Base-by-base conservation (phyloP, 2,888 invertebrate genomes). In the Pyrochroa serraticornis region DNA sequence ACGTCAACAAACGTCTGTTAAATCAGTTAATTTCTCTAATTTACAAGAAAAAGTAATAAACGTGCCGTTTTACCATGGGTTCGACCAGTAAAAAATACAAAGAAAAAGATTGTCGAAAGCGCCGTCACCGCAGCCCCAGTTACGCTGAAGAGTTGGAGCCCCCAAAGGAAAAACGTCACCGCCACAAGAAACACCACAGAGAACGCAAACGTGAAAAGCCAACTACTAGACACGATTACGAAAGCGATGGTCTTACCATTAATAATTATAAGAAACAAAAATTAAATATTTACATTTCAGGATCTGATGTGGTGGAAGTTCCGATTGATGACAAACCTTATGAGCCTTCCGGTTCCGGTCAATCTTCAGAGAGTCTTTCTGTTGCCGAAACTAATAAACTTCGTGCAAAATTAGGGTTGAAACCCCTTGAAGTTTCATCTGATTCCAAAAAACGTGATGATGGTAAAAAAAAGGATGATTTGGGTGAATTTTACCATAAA, bases 341-440 rank as follows among this genome's bases (percentile, higher is more conserved):
- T 74, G 66, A 77, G 9, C 77, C 78, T 7, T 72, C 77, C 35
- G 75, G 78, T 22, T 79, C 72, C 62, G 78, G 73, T 39, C 75
- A 74, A 45, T 80, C 78, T 44, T 80, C 74, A 74, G 85, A 79
- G 71, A 87, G 84, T 69, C 80, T 94, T 10, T 93, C 93, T 0
- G 84, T 95, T 43, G 89, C 89, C 48, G 93, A 92, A 70, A 93
- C 93, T 3, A 97, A 97, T 79, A 91, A 89, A 66, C 80, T 99
- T 7, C 84, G 98, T 71, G 93, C 93, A 1, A 95, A 96, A 77
- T 84, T 99, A 14, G 98, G 98, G 0, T 82, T 98, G 33, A 96
- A 95, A 75, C 98, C 97, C 0, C 81, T 98, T 2, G 91, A 95
- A 70, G 80, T 90, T n/a, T 37, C 63, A 9, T 60, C 65, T 6